phyloP scores from a whole-genome alignment of 2,113 vertebrate species.

The Malurus alboscapulatus region DNA sequence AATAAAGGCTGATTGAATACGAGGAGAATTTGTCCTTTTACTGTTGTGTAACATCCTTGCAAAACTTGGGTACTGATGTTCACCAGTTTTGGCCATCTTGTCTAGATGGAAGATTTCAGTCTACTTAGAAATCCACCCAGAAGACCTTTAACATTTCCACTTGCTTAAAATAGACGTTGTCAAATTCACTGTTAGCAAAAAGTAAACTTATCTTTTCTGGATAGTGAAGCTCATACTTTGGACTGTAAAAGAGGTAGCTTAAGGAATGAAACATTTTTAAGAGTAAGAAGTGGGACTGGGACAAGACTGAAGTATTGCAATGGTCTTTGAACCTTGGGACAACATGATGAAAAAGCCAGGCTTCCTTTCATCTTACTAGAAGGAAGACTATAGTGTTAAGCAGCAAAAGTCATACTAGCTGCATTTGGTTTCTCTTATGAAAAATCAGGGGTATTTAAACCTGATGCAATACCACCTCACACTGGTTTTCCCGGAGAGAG shows the following conservation, averaged over 20 bases:
- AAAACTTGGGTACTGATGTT: neutral
- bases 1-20: neutral
- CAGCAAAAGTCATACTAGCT: neutral
- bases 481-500: neutral
- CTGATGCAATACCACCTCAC: neutral
- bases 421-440: neutral
- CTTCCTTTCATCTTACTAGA: neutral
- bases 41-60: neutral
- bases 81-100: neutral
- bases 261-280: neutral
- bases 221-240: neutral
- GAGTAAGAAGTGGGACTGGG: neutral
- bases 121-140: neutral
- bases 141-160: neutral
- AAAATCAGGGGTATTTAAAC: neutral
- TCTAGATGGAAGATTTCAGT: neutral
- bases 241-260: neutral
- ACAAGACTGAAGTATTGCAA: neutral
- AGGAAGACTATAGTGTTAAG: neutral
- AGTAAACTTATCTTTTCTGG: neutral
- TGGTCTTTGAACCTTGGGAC: neutral
- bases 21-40: neutral
- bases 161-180: neutral
- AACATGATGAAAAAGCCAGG: neutral
- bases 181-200: neutral